A percentile compares a stretch with the other conserved stretches of the same genome.
These are phyloP conservation scores for Vanessa cardui DNA, from an alignment of 2,888 invertebrate genomes.

Conservation along the genomic window DNA sequence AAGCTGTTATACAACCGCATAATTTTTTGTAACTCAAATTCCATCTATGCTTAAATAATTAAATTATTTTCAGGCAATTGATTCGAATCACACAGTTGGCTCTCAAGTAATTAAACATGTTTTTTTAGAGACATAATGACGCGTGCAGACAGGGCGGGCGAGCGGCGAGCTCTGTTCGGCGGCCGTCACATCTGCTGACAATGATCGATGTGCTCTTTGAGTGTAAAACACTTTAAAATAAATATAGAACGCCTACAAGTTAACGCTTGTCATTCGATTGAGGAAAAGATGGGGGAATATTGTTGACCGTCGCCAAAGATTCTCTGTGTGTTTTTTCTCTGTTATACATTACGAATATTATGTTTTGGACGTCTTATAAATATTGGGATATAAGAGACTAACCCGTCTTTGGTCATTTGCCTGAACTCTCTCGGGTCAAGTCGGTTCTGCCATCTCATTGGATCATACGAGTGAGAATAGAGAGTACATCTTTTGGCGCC, in stretches of 20 bases:
- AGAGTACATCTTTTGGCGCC: no score
- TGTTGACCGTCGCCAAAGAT: background rate
- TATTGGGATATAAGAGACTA: no score
- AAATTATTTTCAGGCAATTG: conserved; percentile 9
- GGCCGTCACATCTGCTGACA: conserved; percentile 25
- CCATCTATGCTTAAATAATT: conserved; percentile 16
- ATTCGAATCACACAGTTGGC: conserved; percentile 13
- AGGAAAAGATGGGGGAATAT: conserved; percentile 11
- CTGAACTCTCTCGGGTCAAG: no score
- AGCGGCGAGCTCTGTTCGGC: conserved; percentile 10
- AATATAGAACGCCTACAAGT: conserved; percentile 27
- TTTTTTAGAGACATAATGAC: conserved; percentile 15
- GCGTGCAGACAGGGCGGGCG: conserved; percentile 11
- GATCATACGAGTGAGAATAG: no score
- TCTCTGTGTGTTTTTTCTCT: no score
- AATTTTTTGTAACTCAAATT: background rate
- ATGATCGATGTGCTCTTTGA: conserved; percentile 22
- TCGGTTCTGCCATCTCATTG: no score
- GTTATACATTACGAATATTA: no score
- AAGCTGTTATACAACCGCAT: background rate
- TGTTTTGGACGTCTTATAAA: no score
- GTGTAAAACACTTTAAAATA: conserved; percentile 24
- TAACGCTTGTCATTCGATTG: conserved; percentile 30
- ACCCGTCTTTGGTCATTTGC: no score
- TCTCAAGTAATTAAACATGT: conserved; percentile 21